Evolutionary conservation across 2,797 vertebrate species (phyloP), one percentile per base, ranked within the genome.

Genomic region (Yasuhikotakia modesta): DNA sequence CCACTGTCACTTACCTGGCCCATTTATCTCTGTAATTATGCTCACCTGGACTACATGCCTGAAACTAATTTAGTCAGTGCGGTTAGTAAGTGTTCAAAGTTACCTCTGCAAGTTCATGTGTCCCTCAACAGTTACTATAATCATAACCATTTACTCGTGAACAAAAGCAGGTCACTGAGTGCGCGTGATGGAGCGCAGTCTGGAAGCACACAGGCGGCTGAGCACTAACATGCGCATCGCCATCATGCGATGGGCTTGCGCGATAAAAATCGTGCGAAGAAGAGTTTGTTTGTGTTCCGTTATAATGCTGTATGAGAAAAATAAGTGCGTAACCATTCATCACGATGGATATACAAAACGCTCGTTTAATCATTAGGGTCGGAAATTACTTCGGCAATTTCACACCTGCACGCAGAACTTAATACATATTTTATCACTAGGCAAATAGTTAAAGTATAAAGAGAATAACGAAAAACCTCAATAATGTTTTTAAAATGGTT

Each of bases 21-120:
- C 73, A 81, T 81, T 81, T 84, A 81, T 81, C 80, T 79, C 77
- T 81, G 77, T 73, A 84, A 81, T 73, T 79, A 77, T 81, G 58
- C 69, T 81, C 77, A 84, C 77, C 77, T 81, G 73, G 76, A 67
- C 72, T 69, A 46, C 73, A 64, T 66, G 63, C 67, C 72, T 84
- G 55, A 64, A 53, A 82, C 65, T 75, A 82, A 82, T 78, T 82
- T 82, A 79, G 69, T 81, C 30, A 64, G 11, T 30, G 55, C 57
- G 45, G 21, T 24, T 74, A 53, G 61, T 68, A 58, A 43, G 12
- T 79, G 63, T 64, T 72, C 58, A 81, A 82, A 75, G 43, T 48
- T 65, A 43, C 58, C 80, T 52, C 39, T 50, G 46, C 48, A 73
- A 69, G 64, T 39, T 76, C 10, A 52, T 12, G 5, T 43, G 58